phyloP scores from a whole-genome alignment of 2,113 vertebrate species.

The Enhydra lutris region DNA sequence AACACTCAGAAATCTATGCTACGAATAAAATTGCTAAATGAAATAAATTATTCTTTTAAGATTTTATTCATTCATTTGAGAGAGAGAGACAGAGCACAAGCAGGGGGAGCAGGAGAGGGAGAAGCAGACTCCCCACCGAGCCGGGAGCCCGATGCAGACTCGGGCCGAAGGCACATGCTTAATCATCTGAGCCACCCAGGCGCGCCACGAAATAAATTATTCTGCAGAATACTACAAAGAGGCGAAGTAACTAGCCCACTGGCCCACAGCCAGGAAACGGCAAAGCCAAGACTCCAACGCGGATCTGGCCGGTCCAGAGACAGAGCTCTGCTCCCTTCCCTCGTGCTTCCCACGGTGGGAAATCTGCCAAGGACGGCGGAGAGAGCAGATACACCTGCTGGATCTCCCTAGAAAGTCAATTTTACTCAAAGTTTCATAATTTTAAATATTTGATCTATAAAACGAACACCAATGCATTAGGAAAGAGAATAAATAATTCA shows the following conservation, averaged over 20 bases:
- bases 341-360: not conserved
- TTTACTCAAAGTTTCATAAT: not conserved
- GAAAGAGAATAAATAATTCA: not conserved
- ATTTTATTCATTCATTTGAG: too few species aligned
- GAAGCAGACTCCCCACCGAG: too few species aligned
- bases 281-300: not conserved
- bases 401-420: not conserved
- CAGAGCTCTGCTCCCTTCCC: not conserved
- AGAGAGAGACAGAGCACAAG: too few species aligned
- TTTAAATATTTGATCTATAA: not conserved
- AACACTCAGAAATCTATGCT: not conserved
- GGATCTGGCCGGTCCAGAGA: not conserved
- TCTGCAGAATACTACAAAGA: not conserved
- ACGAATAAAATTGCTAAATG: not conserved
- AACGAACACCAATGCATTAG: not conserved
- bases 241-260: not conserved
- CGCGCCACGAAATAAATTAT: too few species aligned
- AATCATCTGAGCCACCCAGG: too few species aligned
- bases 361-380: not conserved
- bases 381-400: not conserved
- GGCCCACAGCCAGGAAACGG: not conserved
- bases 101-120: too few species aligned
- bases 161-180: too few species aligned
- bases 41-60: not conserved
- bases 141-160: too few species aligned